Evolutionary conservation across 2,888 invertebrate genomes (phyloP), one percentile per base, ranked within the genome.

Genomic region (Eupsilia transversa): DNA sequence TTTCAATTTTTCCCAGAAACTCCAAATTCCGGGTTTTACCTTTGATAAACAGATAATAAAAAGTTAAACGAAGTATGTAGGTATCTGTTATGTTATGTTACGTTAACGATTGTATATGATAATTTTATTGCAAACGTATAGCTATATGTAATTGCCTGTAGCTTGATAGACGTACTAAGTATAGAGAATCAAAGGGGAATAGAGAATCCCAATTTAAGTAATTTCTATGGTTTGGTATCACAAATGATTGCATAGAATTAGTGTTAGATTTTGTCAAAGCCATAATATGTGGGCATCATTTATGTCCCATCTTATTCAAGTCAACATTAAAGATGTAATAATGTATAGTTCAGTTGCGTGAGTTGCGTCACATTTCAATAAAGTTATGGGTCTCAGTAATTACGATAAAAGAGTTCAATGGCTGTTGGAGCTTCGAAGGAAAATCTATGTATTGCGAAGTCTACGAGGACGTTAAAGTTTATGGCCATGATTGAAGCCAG

Each of bases 401-500:
- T 38, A 66, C 27, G 6, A 63, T 66, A 41, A 12, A 49, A 46
- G 7, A 69, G 46, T 65, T 79, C 56, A 77, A 77, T 57, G 60
- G 27, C 72, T 63, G 70, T 68, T 65, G 23, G 52, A 33, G 54
- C 14, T 66, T 64, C 57, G 65, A 69, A 71, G 77, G 80, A 66
- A 85, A 61, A 74, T 89, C 91, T 88, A 83, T 74, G 49, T 64
- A 68, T 91, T 93, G 80, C 70, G 80, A 90, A 87, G 85, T 92
- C 93, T 93, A 88, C 81, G 85, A 86, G 64, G 66, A 81, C 84
- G 88, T 91, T 89, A 92, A 91, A 93, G 89, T 93, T 92, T 88
- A 91, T 86, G 88, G 85, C 88, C 88, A 85, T 88, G 90, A 91
- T 89, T 87, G 86, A 85, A 89, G 89, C 85, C 65, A 85, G 86